Percentiles rank a stretch among this genome's conserved stretches.
phyloP scores from a whole-genome alignment of 2,797 vertebrate species.

The Chloroceryle inda region DNA sequence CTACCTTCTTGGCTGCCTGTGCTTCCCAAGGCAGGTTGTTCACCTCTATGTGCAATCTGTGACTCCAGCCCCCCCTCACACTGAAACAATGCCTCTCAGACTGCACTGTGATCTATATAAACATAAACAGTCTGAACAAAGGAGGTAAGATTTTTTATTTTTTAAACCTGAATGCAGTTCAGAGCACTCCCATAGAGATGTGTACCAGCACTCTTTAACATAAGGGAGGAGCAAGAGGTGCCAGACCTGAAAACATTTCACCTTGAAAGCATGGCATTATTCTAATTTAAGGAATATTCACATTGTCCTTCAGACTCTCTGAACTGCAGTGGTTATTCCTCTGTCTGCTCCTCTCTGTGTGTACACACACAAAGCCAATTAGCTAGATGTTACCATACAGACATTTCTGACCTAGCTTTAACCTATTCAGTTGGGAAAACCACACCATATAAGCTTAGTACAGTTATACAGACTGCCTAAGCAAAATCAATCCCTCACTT shows the following conservation, averaged over 20 bases:
- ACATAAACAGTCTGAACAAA: background rate
- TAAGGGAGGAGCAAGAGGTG: background rate
- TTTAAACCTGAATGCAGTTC: background rate
- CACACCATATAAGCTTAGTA: background rate
- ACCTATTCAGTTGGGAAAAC: background rate
- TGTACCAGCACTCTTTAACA: background rate
- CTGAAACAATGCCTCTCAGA: background rate
- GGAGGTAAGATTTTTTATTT: background rate
- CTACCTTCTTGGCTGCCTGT: rapidly evolving
- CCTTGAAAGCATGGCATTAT: background rate
- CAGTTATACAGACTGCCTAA: background rate
- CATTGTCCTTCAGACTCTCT: background rate
- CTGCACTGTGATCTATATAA: rapidly evolving
- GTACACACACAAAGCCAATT: background rate
- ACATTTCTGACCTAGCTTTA: background rate
- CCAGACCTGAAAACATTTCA: background rate
- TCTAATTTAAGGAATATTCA: background rate
- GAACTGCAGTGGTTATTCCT: background rate
- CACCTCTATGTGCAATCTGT: rapidly evolving
- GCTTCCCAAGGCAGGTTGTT: background rate
- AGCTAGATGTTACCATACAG: background rate
- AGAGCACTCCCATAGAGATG: background rate
- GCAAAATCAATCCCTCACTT: background rate
- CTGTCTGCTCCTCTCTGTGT: rapidly evolving
- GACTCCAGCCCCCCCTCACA: background rate